Evolutionary conservation across 2,888 invertebrate genomes (phyloP).

Genomic region (Philonicus albiceps): DNA sequence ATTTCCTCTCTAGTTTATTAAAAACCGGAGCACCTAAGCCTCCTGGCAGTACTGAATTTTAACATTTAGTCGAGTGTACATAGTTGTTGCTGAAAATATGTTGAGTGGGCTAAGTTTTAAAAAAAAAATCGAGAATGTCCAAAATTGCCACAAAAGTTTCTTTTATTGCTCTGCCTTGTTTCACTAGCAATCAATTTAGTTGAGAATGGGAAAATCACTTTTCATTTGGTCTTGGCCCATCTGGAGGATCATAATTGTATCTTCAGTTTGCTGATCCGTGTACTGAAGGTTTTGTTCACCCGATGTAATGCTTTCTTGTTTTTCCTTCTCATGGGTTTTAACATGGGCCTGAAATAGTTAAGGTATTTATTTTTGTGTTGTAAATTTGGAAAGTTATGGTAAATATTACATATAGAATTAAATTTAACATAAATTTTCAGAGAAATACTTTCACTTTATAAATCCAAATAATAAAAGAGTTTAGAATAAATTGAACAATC

Average conservation of each 20-base stretch:
- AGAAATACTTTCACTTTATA: too few species aligned
- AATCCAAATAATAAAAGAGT: too few species aligned
- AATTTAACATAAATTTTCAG: not conserved
- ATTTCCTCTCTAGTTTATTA: not conserved
- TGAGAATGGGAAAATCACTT: not conserved
- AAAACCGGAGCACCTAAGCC: not conserved
- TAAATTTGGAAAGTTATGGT: not conserved
- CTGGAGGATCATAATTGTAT: not conserved
- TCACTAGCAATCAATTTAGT: not conserved
- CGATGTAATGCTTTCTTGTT: not conserved
- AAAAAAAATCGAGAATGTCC: not conserved
- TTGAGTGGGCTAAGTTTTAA: not conserved
- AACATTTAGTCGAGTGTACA: not conserved
- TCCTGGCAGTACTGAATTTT: not conserved
- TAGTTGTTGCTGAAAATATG: constrained; percentile 6
- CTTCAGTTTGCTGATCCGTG: not conserved
- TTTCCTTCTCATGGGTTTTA: not conserved
- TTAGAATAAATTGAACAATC: too few species aligned
- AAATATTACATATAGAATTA: too few species aligned
- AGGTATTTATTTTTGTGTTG: not conserved
- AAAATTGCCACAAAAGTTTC: not conserved
- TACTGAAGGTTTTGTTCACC: not conserved
- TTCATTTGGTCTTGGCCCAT: not conserved
- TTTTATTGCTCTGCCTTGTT: not conserved
- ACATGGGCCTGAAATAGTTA: not conserved